These are phyloP conservation scores for Hylaea fasciaria DNA, from an alignment of 2,888 invertebrate species.

Conservation along the genomic window DNA sequence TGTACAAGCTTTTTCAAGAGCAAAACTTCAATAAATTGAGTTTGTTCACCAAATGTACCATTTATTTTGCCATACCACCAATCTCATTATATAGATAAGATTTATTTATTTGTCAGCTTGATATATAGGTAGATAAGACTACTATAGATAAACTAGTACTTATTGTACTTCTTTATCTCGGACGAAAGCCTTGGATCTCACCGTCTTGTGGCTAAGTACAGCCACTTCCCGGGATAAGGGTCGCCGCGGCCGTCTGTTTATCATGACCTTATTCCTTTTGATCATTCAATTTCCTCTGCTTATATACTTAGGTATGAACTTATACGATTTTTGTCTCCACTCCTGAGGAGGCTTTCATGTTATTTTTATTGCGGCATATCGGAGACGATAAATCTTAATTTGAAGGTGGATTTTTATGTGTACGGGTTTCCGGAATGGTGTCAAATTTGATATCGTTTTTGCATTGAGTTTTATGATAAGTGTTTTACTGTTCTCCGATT, in stretches of 20 bases:
- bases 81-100: no score
- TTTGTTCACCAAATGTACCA: no score
- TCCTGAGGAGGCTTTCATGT: slow-evolving; percentile 31
- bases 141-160: no score
- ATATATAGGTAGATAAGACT: no score
- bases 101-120: no score
- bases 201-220: slow-evolving; percentile 34
- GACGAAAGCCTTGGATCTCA: slow-evolving; percentile 14
- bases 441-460: slow-evolving; percentile 20
- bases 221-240: slow-evolving; percentile 38
- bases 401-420: slow-evolving; percentile 21
- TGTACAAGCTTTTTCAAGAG: no score
- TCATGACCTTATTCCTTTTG: slow-evolving; percentile 43
- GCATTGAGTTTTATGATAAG: slow-evolving; percentile 2
- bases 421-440: slow-evolving; percentile 16
- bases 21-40: no score
- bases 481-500: not conserved
- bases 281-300: slow-evolving; percentile 44
- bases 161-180: slow-evolving; percentile 8
- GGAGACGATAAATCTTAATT: slow-evolving; percentile 33
- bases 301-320: slow-evolving; percentile 25
- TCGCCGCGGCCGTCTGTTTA: slow-evolving; percentile 38
- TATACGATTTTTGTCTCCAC: slow-evolving; percentile 32
- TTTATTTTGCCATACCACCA: no score
- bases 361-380: slow-evolving; percentile 37